Base-by-base conservation (phyloP, 2,888 invertebrate species). In the Meiosimyza decipiens region DNA sequence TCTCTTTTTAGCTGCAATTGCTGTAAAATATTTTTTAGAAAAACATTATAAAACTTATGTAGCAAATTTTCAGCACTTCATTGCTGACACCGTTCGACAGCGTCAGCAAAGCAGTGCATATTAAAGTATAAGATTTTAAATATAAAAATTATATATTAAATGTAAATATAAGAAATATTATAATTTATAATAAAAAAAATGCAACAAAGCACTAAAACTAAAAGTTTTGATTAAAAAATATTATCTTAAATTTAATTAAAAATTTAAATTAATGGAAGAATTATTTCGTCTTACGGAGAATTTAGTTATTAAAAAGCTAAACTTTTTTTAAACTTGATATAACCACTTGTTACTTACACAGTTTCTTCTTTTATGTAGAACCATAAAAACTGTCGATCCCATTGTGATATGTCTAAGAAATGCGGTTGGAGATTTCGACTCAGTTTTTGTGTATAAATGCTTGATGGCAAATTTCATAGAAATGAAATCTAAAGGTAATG, bases 301-400 rank as follows among this genome's bases (percentile, higher is more conserved):
- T 9, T 40, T 40, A 40, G 9, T 40, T 40, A 7, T 3, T 28
- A 40, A 40, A 40, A 9, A 40, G 9, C 6, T 40, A 9, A 7
- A 40, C 5, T 7, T 40, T 7, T 9, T 40, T 1, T 40, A 40
- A 9, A 40, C 9, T 9, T 7, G 9, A 40, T 40, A 9, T 7
- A 40, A 28, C 28, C 9, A 40, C 9, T 40, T 40, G 9, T 15
- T 18, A 47, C 49, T 22, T 55, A 55, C 16, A 16, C 22, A 40
- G 47, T 28, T 62, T 40, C n/a, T 78, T 74, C 77, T 79, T 80
- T 83, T 84, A 84, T 83, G 83, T 83, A 79, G 76, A 80, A 82
- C 82, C 85, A 83, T 85, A 84, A 83, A 85, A 81, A 79, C 79
- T 77, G 75, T 78, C 76, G 73, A 60, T 33, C 1, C 40, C 22